Evolutionary conservation across 2,113 vertebrate species (phyloP), one percentile per base, ranked within the genome.

Genomic region (Scortum barcoo): DNA sequence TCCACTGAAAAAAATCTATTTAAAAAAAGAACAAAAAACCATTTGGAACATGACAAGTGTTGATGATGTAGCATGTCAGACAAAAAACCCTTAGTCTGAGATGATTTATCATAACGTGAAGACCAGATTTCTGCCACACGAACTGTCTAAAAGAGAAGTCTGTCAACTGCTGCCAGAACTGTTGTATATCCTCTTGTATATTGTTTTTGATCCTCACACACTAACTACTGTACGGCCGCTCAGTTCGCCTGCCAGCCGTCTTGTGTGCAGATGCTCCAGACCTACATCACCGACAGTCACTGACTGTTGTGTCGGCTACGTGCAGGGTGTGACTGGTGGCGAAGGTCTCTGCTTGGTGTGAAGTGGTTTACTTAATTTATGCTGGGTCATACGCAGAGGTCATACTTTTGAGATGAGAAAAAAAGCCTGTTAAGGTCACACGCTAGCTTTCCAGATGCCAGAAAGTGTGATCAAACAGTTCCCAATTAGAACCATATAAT

Each of bases 401-500:
- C 92, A 85, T 86, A 88, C 53, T 91, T 90, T 82, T 56, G 62
- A 83, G 84, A 89, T 91, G 90, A 81, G 72, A 86, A 88, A 81
- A 78, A 81, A 86, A 76, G 38, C 75, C 81, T 70, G 22, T 83
- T 83, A 75, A 84, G 89, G 92, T 95, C 92, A 92, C 91, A 89
- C 67, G 73, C 86, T 75, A 88, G 85, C 74, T 85, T 90, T 91
- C 92, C 93, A 94, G 88, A 93, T 94, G 93, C 86, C 82, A 83
- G 81, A 85, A 81, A 40, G 86, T 87, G 88, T 78, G 92, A 94
- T 95, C 93, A 94, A 94, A 94, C 88, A 58, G 90, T 92, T 95
- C 92, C 92, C 93, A 94, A 94, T 94, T 95, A 93, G 91, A 94
- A 95, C 73, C 93, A 87, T 95, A 91, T 94, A 81, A 95, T 95